phyloP scores from a whole-genome alignment of 2,113 vertebrate genomes.

The Hydrolagus affinis region DNA sequence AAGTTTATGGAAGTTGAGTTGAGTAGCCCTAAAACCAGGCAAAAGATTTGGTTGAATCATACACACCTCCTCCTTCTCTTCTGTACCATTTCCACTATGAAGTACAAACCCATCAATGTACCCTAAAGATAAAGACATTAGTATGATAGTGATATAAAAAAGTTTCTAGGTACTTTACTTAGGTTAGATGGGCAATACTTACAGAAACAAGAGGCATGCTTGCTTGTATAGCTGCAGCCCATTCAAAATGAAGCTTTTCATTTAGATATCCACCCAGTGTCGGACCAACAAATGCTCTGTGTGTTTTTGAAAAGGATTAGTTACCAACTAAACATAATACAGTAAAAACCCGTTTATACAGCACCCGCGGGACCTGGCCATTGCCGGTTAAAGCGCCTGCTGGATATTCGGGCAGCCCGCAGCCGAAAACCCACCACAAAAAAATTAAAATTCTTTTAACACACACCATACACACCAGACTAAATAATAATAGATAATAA shows the following conservation, averaged over 20 bases:
- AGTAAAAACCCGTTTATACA: too few species aligned
- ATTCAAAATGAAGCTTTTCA: constrained; percentile 74
- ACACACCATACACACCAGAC: too few species aligned
- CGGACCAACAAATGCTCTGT: constrained; percentile 78
- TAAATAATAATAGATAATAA: too few species aligned
- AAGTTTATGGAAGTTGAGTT: too few species aligned
- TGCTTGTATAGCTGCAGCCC: constrained; percentile 73
- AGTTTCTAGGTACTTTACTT: constrained; percentile 3
- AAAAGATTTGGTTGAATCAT: too few species aligned
- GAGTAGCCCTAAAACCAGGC: too few species aligned
- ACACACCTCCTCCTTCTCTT: background rate
- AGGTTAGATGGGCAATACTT: constrained; percentile 47
- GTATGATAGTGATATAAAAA: background rate
- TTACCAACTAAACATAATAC: background rate
- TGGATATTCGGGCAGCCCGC: too few species aligned
- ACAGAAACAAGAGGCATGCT: constrained; percentile 64
- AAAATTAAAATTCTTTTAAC: too few species aligned
- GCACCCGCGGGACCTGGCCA: too few species aligned
- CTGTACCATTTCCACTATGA: constrained; percentile 43
- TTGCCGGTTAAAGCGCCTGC: too few species aligned
- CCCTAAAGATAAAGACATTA: constrained; percentile 46
- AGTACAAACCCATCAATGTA: constrained; percentile 49
- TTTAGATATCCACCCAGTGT: constrained; percentile 72
- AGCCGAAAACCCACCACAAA: too few species aligned
- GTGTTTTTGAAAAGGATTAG: constrained; percentile 22